Evolutionary conservation across 1,140 invertebrate species (phyloP).

Genomic region (Anastatus disparis): DNA sequence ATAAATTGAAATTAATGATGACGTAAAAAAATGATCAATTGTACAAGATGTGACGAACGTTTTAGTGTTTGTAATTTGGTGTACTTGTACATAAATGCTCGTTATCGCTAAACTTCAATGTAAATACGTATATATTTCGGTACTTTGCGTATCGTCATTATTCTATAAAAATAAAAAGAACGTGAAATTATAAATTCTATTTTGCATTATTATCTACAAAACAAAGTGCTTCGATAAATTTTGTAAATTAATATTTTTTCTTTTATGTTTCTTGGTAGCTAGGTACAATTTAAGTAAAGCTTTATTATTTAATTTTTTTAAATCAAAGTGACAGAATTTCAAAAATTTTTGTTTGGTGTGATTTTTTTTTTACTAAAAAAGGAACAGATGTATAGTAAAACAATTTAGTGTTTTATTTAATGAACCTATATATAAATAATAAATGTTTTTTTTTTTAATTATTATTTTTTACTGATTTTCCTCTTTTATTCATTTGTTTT

Average conservation of each 20-base stretch:
- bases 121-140: conserved; percentile 60
- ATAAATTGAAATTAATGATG: conserved; percentile 32
- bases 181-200: conserved; percentile 33
- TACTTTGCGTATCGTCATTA: conserved; percentile 50
- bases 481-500: too few species aligned
- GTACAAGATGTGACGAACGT: conserved; percentile 55
- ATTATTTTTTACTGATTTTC: conserved; percentile 1
- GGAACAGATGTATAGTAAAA: conserved; percentile 33
- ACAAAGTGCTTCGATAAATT: conserved; percentile 27
- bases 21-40: conserved; percentile 44
- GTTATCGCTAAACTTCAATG: conserved; percentile 62
- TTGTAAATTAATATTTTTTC: conserved; percentile 36
- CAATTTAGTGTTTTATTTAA: conserved; percentile 39
- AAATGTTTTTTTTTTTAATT: conserved; percentile 40
- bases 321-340: conserved; percentile 18
- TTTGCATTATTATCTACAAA: conserved; percentile 26
- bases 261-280: conserved; percentile 30
- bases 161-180: conserved; percentile 44
- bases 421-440: conserved; percentile 33
- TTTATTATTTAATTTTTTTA: conserved; percentile 26
- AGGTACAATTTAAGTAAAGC: neutral
- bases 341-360: conserved; percentile 35
- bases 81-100: conserved; percentile 64
- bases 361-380: conserved; percentile 40
- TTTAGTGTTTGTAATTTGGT: conserved; percentile 64